A percentile compares a stretch with the other conserved stretches of the same genome.
Evolutionary conservation across 2,797 vertebrate genomes (phyloP).

Genomic region (Anguilla anguilla): DNA sequence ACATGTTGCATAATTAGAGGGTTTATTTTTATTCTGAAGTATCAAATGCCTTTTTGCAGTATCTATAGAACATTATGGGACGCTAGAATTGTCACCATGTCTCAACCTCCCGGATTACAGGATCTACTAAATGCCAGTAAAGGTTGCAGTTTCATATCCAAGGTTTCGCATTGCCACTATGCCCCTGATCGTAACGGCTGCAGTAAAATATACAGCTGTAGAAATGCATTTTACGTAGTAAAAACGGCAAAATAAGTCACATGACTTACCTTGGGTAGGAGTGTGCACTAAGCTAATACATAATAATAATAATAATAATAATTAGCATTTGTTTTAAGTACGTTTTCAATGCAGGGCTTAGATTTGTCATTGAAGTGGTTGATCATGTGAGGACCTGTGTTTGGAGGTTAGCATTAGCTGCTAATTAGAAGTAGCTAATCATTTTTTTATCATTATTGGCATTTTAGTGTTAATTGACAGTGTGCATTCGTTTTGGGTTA

Average conservation of each 20-base stretch:
- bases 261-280: neutral
- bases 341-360: neutral
- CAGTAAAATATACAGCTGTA: neutral
- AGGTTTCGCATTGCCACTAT: neutral
- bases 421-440: neutral
- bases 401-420: neutral
- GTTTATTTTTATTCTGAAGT: too few relatives aligned
- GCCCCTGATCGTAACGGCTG: neutral
- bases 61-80: too few relatives aligned
- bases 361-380: neutral
- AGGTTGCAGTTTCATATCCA: neutral
- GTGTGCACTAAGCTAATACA: neutral
- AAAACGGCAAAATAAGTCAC: neutral
- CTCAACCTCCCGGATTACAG: too few relatives aligned
- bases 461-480: neutral
- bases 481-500: neutral
- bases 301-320: neutral
- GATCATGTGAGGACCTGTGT: neutral
- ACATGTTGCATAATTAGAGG: too few relatives aligned
- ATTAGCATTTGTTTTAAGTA: neutral
- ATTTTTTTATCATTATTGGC: too few relatives aligned
- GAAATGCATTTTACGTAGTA: neutral
- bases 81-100: too few relatives aligned
- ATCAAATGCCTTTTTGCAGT: too few relatives aligned
- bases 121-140: neutral